Evolutionary conservation across 2,888 invertebrate genomes (phyloP), one percentile per base, ranked within the genome.

Genomic region (Dynastes grantii): DNA sequence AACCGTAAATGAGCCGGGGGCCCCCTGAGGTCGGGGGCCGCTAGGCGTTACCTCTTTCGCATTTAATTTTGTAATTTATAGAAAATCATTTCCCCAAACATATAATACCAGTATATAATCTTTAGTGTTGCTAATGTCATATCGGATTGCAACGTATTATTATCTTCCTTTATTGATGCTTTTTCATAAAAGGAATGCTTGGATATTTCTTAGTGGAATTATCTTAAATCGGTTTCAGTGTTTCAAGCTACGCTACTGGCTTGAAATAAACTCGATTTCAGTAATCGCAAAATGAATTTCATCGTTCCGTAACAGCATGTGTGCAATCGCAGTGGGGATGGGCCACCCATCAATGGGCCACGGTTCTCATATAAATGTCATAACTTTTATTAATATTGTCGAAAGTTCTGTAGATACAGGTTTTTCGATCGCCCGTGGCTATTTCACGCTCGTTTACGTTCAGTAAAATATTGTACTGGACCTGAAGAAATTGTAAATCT

Each of bases 311-410:
- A 67, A 67, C 45, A 40, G 53, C 70, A 70, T 22, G 70, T 58
- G 58, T 58, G 40, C 58, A 71, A 22, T 37, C 37, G 32, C 55
- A 40, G 73, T 58, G 40, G 37, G 40, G 58, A 16, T 73, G 58
- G 73, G 58, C 73, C 73, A 73, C 73, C 73, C 73, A 73, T 73
- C 73, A 73, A 73, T 73, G 73, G 29, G 40, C 40, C 61, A 16
- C 67, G 22, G 45, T 67, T 67, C 67, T 67, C 67, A 45, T 67
- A 45, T 67, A 67, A 67, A 67, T 67, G 67, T 67, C 67, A 67
- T 67, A 67, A 67, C 67, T 67, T 67, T 67, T 67, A 67, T 67
- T 67, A 67, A 67, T 67, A 67, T 67, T 67, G 45, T 67, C 67
- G 67, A 67, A 67, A 67, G 67, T 67, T 67, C 49, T 67, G 67